Conservation (phyloP, 2,113 vertebrate species). For the Passer domesticus region DNA sequence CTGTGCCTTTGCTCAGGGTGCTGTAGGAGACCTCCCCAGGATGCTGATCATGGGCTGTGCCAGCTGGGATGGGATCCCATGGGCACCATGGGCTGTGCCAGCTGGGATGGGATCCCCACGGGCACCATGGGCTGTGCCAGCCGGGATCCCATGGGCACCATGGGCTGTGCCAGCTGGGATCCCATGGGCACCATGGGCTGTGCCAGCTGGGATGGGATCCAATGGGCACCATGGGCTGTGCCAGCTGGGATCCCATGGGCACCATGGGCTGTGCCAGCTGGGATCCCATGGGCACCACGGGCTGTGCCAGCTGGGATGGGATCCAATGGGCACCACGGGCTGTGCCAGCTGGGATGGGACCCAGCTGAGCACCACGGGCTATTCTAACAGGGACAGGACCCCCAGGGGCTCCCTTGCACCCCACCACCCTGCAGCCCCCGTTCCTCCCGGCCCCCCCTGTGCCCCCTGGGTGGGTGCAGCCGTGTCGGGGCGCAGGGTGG, state of each 20-base stretch:
- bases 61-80: fast-evolving
- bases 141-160: fast-evolving
- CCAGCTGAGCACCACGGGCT: not conserved
- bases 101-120: fast-evolving
- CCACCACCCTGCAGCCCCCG: not conserved
- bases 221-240: fast-evolving
- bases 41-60: fast-evolving
- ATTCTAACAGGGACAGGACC: not conserved
- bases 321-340: fast-evolving
- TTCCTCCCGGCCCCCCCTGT: not conserved
- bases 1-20: fast-evolving
- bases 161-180: fast-evolving
- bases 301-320: not conserved
- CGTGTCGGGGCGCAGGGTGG: not conserved
- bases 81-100: fast-evolving
- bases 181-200: no score
- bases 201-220: not conserved
- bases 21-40: not conserved
- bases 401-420: fast-evolving
- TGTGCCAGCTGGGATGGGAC: not conserved
- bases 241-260: fast-evolving
- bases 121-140: not conserved
- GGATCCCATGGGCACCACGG: not conserved
- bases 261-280: not conserved
- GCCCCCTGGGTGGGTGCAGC: fast-evolving